Evolutionary conservation across 2,888 invertebrate species (phyloP).

Genomic region (Silvanus unidentatus): DNA sequence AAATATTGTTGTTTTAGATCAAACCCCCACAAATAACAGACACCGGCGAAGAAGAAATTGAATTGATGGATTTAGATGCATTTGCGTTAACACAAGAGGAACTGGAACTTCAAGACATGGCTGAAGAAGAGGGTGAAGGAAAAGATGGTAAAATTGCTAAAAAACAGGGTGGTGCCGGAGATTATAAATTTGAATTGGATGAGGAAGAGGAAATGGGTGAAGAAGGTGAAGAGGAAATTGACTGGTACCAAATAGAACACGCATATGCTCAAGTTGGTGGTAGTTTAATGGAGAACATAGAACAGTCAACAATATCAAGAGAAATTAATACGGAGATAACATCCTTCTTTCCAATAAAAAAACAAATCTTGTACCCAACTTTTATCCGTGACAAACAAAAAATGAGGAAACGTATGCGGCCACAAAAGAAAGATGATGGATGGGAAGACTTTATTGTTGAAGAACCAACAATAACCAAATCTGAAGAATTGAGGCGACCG

Average conservation of each 20-base stretch:
- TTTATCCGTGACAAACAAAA: slow-evolving; percentile 22
- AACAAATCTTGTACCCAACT: slow-evolving; percentile 28
- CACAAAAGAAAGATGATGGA: slow-evolving; percentile 13
- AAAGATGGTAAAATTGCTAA: slow-evolving; percentile 35
- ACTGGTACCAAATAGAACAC: slow-evolving; percentile 24
- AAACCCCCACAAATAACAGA: slow-evolving; percentile 40
- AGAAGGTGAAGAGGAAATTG: slow-evolving; percentile 19
- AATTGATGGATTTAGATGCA: slow-evolving; percentile 37
- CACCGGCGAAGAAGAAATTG: slow-evolving; percentile 35
- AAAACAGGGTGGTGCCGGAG: slow-evolving; percentile 14
- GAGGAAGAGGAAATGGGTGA: slow-evolving; percentile 15
- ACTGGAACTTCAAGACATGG: slow-evolving; percentile 29
- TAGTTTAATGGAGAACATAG: background rate
- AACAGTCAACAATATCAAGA: background rate
- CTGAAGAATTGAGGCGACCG: slow-evolving; percentile 51
- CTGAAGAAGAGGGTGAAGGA: slow-evolving; percentile 33
- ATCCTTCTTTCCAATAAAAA: slow-evolving; percentile 25
- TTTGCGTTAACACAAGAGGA: slow-evolving; percentile 41
- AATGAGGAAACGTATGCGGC: slow-evolving; percentile 20
- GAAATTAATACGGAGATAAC: slow-evolving; percentile 30
- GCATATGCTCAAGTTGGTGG: slow-evolving; percentile 25
- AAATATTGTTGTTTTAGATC: slow-evolving; percentile 17
- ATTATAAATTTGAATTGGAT: slow-evolving; percentile 5
- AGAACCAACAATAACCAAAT: slow-evolving; percentile 33
- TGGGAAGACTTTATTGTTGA: slow-evolving; percentile 19